Evolutionary conservation across 2,888 invertebrate genomes (phyloP), one percentile per base, ranked within the genome.

Genomic region (Aelia acuminata): DNA sequence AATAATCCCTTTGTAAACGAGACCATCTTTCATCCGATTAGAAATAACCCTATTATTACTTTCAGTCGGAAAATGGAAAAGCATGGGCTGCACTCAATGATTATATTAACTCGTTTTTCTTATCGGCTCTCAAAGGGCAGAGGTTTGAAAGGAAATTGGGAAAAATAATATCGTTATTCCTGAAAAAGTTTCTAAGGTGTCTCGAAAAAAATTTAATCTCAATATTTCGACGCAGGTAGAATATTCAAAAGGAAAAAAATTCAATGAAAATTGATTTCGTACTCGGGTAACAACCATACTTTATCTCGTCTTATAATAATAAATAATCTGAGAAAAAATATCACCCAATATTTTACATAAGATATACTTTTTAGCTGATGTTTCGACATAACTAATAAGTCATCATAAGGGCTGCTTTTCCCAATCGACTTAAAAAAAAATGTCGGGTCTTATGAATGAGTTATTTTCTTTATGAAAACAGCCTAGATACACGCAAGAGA

Each of bases 1-100:
- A 75, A 75, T 75, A 75, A 75, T 39, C 75, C 80, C 80, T 80
- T 80, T 80, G 39, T n/a, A 31, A 20, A 80, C 22, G n/a, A n/a
- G n/a, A n/a, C 22, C 47, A 8, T 22, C n/a, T n/a, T 43, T 80
- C 80, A 39, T 43, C 80, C 43, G 80, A 47, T 80, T 80, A 80
- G 22, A 80, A 80, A 80, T 80, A 80, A 80, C n/a, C 3, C 10
- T 20, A 47, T 80, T 80, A 80, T 80, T 80, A 80, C 43, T 15
- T 47, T 80, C 80, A 39, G 43, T 22, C n/a, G 43, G 35, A 80
- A 80, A 80, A 80, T 80, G 80, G 75, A 22, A 70, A 70, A 35
- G 63, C 63, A 18, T 35, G 0, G 63, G 57, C 15, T 57, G 57
- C 35, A 18, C 0, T 18, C 63, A 35, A 70, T 20, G 63, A 70